These are phyloP conservation scores for Whitmania pigra DNA, from an alignment of 1,140 invertebrate genomes.

Conservation along the genomic window DNA sequence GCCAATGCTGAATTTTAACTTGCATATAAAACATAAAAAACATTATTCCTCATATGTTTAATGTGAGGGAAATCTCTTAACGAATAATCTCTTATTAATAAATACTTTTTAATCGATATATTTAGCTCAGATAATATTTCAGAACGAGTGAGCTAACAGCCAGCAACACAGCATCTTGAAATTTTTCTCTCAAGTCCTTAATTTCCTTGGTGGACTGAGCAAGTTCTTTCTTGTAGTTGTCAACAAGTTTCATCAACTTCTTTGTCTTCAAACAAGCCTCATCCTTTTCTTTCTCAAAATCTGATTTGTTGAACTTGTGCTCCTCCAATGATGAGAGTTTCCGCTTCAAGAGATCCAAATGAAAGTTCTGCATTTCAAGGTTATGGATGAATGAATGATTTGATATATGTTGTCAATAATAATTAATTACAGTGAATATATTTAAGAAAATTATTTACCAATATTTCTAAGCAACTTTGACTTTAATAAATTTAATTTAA, in stretches of 20 bases:
- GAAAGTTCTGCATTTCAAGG: conserved; percentile 51
- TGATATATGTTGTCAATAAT: too few species aligned
- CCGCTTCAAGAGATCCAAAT: conserved; percentile 70
- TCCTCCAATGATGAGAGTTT: conserved; percentile 48
- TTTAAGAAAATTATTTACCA: too few species aligned
- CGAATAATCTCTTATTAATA: too few species aligned
- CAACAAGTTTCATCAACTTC: conserved; percentile 36
- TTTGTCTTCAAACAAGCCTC: conserved; percentile 31
- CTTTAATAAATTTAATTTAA: too few species aligned
- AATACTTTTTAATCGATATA: too few species aligned
- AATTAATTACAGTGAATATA: too few species aligned
- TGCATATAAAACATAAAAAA: too few species aligned
- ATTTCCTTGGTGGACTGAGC: conserved; percentile 34
- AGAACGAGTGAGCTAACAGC: not conserved
- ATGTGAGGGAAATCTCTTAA: too few species aligned
- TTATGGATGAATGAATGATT: not conserved
- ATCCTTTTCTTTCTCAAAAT: conserved; percentile 36
- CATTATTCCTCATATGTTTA: too few species aligned
- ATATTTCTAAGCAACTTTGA: too few species aligned
- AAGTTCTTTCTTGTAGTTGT: conserved; percentile 39
- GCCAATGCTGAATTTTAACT: too few species aligned
- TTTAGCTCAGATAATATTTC: too few species aligned
- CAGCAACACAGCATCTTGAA: conserved; percentile 34
- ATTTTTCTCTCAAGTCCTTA: conserved; percentile 37
- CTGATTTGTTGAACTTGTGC: conserved; percentile 31